Evolutionary conservation across 1,140 invertebrate species (phyloP), one percentile per base, ranked within the genome.

Genomic region (Lepidurus arcticus): DNA sequence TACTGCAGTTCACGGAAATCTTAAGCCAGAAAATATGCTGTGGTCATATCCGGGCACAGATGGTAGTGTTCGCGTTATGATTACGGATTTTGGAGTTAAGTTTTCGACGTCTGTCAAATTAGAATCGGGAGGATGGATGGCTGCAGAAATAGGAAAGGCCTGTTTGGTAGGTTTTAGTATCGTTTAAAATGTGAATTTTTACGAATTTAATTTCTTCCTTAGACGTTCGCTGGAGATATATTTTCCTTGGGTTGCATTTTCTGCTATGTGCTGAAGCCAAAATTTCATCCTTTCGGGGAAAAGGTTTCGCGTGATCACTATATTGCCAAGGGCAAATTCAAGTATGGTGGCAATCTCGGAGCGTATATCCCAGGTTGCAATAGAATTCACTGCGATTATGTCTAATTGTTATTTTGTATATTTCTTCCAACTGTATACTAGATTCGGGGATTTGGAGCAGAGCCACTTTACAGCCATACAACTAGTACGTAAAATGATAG

Each of bases 111-210:
- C 96, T 3, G 88, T 81, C 8, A 83, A 85, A 16, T 79, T n/a
- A n/a, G n/a, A n/a, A n/a, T n/a, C 79, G 1, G 96, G 99, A 81
- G 98, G 98, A 1, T 99, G 98, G 98, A 99, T 99, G 79, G 98
- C 98, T 7, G 97, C 98, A 0, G 98, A 99, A 87, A 97, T 98
- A 90, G 24, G 26, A 74, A 78, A 8, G 7, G 65, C 10, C n/a
- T 16, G 21, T 13, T 65, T 74, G 34, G 26, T 74, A 47, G 26
- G 26, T 26, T 26, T 73, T 76, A 42, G 53, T 76, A 79, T 42
- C 16, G 24, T 26, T 21, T 44, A 74, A 45, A 73, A 11, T 34
- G 45, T 75, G 7, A 73, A 80, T 45, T 74, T 76, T 81, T 80
- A 26, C 26, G 26, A 26, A 26, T 26, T 83, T 79, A 77, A 76